Evolutionary conservation across 2,797 vertebrate genomes (phyloP), one percentile per base, ranked within the genome.

Genomic region (Myotis daubentonii): DNA sequence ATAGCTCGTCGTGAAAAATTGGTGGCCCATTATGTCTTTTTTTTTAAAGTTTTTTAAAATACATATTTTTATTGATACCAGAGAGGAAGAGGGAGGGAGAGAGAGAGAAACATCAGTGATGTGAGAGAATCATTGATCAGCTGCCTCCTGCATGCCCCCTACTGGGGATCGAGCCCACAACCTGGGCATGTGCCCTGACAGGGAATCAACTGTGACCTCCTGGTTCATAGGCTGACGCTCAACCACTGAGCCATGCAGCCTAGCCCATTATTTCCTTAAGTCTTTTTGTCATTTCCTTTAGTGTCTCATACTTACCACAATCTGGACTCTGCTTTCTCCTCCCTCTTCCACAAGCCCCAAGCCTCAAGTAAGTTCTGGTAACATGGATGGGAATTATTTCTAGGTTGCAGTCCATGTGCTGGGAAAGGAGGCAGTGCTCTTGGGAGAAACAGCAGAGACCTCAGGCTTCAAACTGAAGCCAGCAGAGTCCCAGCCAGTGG

Each of bases 341-440:
- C 25, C 19, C 8, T 8, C n/a, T 79, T 1, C 12, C 17, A 74
- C 30, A 20, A 57, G 8, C 7, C 19, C 22, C 19, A 60, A 53
- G 22, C 28, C 68, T 65, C 87, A 93, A 15, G 23, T 89, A 81
- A 72, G 38, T 75, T 85, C 22, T 89, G 23, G 65, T 97, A 94
- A 94, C 20, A 57, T 81, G 82, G 23, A 47, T 84, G 89, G 94
- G 93, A 33, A 68, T 95, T 95, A 79, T 89, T 95, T 95, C 83
- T 76, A 96, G 91, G 94, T 92, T 95, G 70, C 60, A 72, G 25
- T 87, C 83, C 71, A 17, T 57, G 87, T 95, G 33, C 87, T 94
- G 74, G 57, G 55, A 85, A 91, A 94, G 68, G 93, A 92, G 44
- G n/a, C 60, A 81, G 25, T 82, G 60, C 60, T 72, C 68, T 94